These are phyloP conservation scores for Tetragonisca angustula DNA, from an alignment of 2,888 invertebrate species.

Conservation along the genomic window DNA sequence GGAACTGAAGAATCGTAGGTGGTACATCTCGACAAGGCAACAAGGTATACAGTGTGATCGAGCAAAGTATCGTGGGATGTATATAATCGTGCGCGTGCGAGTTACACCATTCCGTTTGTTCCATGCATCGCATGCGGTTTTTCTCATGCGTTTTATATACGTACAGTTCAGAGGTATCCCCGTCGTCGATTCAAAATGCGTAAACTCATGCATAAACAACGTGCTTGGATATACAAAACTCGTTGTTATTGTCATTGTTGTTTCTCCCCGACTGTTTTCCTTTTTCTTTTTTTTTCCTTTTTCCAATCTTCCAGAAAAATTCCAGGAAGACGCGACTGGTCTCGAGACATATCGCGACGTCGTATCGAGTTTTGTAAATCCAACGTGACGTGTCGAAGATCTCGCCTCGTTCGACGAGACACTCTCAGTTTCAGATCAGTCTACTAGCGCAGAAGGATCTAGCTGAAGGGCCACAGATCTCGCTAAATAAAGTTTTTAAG, in stretches of 20 bases:
- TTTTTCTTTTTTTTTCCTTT: too few species aligned
- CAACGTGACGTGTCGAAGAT: constrained; percentile 8
- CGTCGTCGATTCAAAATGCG: constrained; percentile 22
- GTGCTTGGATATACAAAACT: background rate
- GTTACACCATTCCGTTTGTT: constrained; percentile 1
- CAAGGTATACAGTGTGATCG: constrained; percentile 39
- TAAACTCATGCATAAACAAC: constrained; percentile 21
- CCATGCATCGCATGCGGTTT: constrained; percentile 30
- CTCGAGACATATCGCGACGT: background rate
- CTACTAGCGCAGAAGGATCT: constrained; percentile 1
- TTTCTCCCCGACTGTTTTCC: too few species aligned
- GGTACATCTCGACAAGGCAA: constrained; percentile 21
- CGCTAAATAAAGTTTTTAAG: background rate
- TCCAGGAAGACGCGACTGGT: background rate
- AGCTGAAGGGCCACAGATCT: constrained; percentile 8
- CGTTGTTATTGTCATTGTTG: too few species aligned
- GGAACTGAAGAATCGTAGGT: background rate
- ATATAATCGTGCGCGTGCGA: constrained; percentile 41
- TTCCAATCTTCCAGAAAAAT: too few species aligned
- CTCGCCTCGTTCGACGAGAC: background rate
- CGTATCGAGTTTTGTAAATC: constrained; percentile 21
- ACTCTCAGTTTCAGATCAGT: too few species aligned
- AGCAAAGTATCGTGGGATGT: constrained; percentile 21
- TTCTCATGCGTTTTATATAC: constrained; percentile 22
- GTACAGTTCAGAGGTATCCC: constrained; percentile 8